A percentile compares a stretch with the other conserved stretches of the same genome.
phyloP scores from a whole-genome alignment of 2,797 vertebrate species.

The Spinibarbus caldwelli region DNA sequence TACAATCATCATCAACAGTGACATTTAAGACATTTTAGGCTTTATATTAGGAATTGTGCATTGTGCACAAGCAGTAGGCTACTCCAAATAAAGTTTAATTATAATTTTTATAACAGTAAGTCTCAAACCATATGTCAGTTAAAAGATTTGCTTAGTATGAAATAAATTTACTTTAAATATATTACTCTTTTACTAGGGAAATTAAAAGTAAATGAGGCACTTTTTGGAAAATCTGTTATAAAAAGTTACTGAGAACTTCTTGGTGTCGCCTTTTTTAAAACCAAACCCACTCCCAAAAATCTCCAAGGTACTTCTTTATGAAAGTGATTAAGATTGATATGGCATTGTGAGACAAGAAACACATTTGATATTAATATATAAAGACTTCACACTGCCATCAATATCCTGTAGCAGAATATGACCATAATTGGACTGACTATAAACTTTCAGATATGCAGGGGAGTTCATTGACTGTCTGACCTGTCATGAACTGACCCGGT shows the following conservation, averaged over 20 bases:
- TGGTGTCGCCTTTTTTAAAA: not conserved
- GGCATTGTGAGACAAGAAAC: not conserved
- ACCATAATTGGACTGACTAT: not conserved
- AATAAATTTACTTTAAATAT: not conserved
- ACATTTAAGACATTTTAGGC: not conserved
- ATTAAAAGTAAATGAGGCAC: not conserved
- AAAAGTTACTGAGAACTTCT: not conserved
- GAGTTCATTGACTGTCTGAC: conserved; percentile 19
- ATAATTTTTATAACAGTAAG: not conserved
- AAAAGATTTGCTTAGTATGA: not conserved
- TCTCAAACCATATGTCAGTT: no score
- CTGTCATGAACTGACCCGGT: conserved; percentile 9
- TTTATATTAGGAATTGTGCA: not conserved
- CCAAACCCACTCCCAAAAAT: not conserved
- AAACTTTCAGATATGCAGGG: conserved; percentile 8
- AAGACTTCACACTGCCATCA: not conserved
- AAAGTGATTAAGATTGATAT: not conserved
- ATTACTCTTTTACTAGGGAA: not conserved
- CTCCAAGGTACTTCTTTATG: not conserved
- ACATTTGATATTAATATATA: not conserved
- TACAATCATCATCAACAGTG: not conserved
- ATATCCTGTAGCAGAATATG: conserved; percentile 2
- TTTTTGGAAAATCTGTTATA: not conserved
- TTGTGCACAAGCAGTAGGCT: no score
- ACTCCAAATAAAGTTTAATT: not conserved